phyloP scores from a whole-genome alignment of 2,888 invertebrate genomes.

The Patella pellucida region DNA sequence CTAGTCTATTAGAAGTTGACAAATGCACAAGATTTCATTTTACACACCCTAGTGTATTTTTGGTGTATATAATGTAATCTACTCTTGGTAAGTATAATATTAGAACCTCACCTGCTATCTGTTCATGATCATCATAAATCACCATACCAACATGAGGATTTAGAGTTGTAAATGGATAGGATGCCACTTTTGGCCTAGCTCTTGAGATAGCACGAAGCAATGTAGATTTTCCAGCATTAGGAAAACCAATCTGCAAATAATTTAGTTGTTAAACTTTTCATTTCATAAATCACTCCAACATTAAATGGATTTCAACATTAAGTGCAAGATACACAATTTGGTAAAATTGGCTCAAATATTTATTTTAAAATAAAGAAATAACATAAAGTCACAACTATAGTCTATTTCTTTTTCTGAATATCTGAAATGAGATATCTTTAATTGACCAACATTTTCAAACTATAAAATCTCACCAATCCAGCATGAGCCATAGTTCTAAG shows the following conservation, averaged over 20 bases:
- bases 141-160: slow-evolving; percentile 90
- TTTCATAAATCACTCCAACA: too few species aligned
- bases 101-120: slow-evolving; percentile 76
- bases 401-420: too few species aligned
- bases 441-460: neutral
- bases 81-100: too few species aligned
- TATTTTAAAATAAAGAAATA: neutral
- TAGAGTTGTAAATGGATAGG: slow-evolving; percentile 95
- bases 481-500: slow-evolving; percentile 93
- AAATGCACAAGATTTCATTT: too few species aligned
- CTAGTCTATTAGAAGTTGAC: too few species aligned
- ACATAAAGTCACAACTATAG: neutral
- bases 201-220: slow-evolving; percentile 86
- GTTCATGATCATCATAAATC: slow-evolving; percentile 82
- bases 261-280: neutral
- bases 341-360: neutral
- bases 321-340: neutral
- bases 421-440: neutral
- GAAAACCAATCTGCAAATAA: slow-evolving; percentile 77
- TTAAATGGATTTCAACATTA: too few species aligned
- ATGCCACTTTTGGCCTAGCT: slow-evolving; percentile 91
- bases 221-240: slow-evolving; percentile 97
- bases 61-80: too few species aligned
- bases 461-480: slow-evolving; percentile 74
- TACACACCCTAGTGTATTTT: too few species aligned